A percentile compares a stretch with the other conserved stretches of the same genome.
Conservation (phyloP, 1,140 invertebrate species). For the Pristionchus pacificus region DNA sequence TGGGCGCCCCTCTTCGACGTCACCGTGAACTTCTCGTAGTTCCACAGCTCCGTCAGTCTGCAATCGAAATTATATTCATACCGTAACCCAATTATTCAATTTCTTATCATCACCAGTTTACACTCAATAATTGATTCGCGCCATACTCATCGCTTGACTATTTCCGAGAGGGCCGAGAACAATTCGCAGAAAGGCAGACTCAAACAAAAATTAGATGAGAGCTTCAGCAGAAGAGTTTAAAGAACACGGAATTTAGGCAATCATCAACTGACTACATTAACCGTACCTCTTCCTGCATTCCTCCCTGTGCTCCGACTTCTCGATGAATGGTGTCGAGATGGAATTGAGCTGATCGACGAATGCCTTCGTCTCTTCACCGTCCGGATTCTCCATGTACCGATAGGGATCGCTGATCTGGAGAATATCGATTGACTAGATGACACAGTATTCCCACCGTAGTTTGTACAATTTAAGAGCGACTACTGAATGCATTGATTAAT, state of each 20-base stretch:
- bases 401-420: conserved; percentile 82
- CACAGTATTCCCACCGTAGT: neutral
- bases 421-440: neutral
- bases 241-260: too few relatives aligned
- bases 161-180: neutral
- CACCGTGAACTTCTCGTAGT: conserved; percentile 89
- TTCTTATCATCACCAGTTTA: neutral
- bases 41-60: conserved; percentile 81
- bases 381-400: conserved; percentile 92
- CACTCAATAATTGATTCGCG: neutral
- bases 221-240: neutral
- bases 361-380: conserved; percentile 80
- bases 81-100: too few relatives aligned
- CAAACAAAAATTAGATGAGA: neutral
- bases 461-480: neutral
- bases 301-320: conserved; percentile 70
- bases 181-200: neutral
- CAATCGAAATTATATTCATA: too few relatives aligned
- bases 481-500: conserved; percentile 1
- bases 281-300: conserved; percentile 69
- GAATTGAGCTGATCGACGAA: conserved; percentile 89
- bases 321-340: conserved; percentile 78
- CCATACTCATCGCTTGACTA: neutral
- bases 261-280: too few relatives aligned
- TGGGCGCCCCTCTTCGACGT: conserved; percentile 75